These are phyloP conservation scores for Mimumesa dahlbomi DNA, from an alignment of 2,888 invertebrate genomes.

Conservation along the genomic window DNA sequence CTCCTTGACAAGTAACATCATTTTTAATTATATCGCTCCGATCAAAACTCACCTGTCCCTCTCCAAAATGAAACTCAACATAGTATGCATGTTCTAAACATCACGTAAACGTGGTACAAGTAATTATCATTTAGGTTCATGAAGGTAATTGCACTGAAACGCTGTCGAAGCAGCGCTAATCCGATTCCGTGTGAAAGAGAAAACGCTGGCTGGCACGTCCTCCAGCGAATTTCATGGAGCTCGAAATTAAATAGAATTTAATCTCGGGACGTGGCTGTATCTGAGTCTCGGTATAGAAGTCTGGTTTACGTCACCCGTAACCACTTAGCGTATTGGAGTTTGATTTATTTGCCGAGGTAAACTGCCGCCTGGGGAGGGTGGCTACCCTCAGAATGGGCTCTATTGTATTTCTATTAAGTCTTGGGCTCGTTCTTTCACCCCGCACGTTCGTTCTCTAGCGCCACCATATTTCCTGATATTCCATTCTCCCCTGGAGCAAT, in stretches of 20 bases:
- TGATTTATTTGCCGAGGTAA: slow-evolving; percentile 79
- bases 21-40: no score
- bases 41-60: no score
- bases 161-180: slow-evolving; percentile 36
- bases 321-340: slow-evolving; percentile 81
- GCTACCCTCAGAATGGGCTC: slow-evolving; percentile 69
- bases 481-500: neutral
- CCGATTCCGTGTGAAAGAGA: slow-evolving; percentile 49
- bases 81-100: no score
- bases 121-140: no score
- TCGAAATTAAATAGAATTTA: slow-evolving; percentile 78
- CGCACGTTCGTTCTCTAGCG: slow-evolving; percentile 35
- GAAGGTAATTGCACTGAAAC: no score
- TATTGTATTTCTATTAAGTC: slow-evolving; percentile 79
- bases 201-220: slow-evolving; percentile 29
- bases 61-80: no score
- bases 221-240: slow-evolving; percentile 55
- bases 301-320: slow-evolving; percentile 79
- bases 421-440: slow-evolving; percentile 54
- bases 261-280: slow-evolving; percentile 65
- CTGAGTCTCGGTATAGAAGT: slow-evolving; percentile 62
- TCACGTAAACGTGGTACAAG: no score
- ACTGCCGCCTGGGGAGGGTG: slow-evolving; percentile 75
- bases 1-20: no score
- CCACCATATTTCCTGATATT: neutral